Evolutionary conservation across 2,888 invertebrate species (phyloP).

Genomic region (Halictus quadricinctus): DNA sequence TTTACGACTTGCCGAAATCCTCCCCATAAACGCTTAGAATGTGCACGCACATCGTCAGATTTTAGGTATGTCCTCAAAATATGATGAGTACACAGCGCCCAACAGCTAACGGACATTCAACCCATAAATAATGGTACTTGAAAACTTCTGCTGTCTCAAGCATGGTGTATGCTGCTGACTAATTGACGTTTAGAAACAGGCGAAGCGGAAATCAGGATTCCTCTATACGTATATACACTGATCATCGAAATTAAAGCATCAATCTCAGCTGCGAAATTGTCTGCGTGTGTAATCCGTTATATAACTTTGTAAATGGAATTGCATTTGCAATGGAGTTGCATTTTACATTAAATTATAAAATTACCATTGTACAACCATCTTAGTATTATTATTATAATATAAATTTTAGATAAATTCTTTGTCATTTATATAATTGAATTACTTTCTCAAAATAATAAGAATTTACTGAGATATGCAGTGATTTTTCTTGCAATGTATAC

Average conservation of each 20-base stretch:
- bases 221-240: not conserved
- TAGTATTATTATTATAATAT: not conserved
- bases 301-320: not conserved
- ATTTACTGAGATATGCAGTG: not conserved
- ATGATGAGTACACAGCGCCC: not conserved
- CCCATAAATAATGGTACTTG: not conserved
- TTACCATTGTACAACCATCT: not conserved
- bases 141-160: constrained; percentile 2
- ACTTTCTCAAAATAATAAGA: too few relatives aligned
- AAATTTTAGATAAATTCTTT: not conserved
- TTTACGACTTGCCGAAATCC: constrained; percentile 4
- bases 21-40: not conserved
- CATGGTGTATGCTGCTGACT: not conserved
- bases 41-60: not conserved
- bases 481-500: not conserved
- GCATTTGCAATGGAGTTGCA: too few relatives aligned
- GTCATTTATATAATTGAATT: not conserved
- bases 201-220: not conserved
- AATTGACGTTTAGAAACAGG: constrained; percentile 1
- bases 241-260: not conserved
- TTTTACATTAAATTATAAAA: not conserved
- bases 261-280: not conserved
- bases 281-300: not conserved
- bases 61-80: not conserved
- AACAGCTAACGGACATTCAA: not conserved